Conservation (phyloP, 64 coral and sea anemone species). For the Stichodactyla helianthus region DNA sequence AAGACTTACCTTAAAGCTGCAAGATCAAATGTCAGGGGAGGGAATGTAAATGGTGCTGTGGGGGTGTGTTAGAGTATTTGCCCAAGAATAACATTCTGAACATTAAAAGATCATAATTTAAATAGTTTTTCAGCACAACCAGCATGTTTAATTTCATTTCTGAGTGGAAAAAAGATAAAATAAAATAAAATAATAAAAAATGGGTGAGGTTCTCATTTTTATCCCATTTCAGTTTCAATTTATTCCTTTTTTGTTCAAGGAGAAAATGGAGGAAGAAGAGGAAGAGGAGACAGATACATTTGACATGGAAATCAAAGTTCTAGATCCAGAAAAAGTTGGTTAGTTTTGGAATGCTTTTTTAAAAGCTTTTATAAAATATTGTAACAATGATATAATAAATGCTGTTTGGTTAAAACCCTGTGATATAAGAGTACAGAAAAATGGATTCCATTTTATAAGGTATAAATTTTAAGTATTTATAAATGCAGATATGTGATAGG, state of each 20-base stretch:
- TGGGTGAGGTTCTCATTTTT: not conserved
- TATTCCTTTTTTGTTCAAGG: slow-evolving; percentile 14
- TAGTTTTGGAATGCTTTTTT: not conserved
- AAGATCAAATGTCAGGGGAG: not conserved
- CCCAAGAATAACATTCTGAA: no score
- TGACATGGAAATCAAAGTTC: slow-evolving; percentile 92
- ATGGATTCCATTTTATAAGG: no score
- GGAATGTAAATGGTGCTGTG: not conserved
- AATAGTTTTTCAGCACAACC: not conserved
- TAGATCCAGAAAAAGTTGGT: slow-evolving; percentile 98
- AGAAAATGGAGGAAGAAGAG: slow-evolving; percentile 49
- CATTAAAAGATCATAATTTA: no score
- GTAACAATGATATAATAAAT: not conserved
- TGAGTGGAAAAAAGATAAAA: not conserved
- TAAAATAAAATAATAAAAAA: no score
- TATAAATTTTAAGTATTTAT: no score
- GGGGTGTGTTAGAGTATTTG: not conserved
- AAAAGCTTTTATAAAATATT: no score
- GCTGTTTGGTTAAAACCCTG: no score
- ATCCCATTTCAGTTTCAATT: not conserved
- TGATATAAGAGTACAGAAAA: no score
- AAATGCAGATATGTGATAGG: no score
- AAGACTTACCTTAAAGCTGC: not conserved
- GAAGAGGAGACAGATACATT: slow-evolving; percentile 81
- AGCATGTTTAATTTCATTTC: not conserved